These are phyloP conservation scores for Melolontha melolontha DNA, from an alignment of 2,888 invertebrate species.

Conservation along the genomic window DNA sequence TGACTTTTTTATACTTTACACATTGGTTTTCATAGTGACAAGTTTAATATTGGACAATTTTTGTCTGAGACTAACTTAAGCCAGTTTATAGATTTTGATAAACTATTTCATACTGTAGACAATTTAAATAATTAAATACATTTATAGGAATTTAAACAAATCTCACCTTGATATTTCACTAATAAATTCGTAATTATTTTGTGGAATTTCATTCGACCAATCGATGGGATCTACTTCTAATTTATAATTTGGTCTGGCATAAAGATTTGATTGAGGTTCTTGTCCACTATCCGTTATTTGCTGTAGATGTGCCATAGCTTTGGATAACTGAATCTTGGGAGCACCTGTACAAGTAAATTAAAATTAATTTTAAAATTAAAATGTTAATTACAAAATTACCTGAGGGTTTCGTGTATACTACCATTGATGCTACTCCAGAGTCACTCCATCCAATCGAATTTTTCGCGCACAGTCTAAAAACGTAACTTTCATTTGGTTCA, in stretches of 20 bases:
- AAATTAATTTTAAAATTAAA: not conserved
- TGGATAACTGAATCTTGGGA: conserved; percentile 81
- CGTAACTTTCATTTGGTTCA: conserved; percentile 83
- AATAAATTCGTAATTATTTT: conserved; percentile 85
- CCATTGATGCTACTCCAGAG: conserved; percentile 84
- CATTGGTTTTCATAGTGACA: no score
- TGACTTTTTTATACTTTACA: no score
- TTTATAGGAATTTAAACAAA: no score
- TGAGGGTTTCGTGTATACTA: conserved; percentile 76
- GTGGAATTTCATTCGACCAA: conserved; percentile 77
- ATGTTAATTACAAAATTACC: conserved; percentile 59
- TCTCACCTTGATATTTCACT: conserved; percentile 79
- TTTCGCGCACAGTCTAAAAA: conserved; percentile 88
- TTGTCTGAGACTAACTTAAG: no score
- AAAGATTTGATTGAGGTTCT: conserved; percentile 74
- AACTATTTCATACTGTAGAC: no score
- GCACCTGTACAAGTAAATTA: conserved; percentile 63
- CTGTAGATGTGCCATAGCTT: conserved; percentile 87
- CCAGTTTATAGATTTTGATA: no score
- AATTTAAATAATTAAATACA: no score
- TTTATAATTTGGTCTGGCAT: conserved; percentile 77
- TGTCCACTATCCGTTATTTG: conserved; percentile 87
- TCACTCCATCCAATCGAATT: conserved; percentile 96
- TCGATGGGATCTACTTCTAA: conserved; percentile 80
- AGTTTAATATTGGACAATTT: no score